Evolutionary conservation across 2,797 vertebrate species (phyloP).

Genomic region (Phataginus tetradactyla): DNA sequence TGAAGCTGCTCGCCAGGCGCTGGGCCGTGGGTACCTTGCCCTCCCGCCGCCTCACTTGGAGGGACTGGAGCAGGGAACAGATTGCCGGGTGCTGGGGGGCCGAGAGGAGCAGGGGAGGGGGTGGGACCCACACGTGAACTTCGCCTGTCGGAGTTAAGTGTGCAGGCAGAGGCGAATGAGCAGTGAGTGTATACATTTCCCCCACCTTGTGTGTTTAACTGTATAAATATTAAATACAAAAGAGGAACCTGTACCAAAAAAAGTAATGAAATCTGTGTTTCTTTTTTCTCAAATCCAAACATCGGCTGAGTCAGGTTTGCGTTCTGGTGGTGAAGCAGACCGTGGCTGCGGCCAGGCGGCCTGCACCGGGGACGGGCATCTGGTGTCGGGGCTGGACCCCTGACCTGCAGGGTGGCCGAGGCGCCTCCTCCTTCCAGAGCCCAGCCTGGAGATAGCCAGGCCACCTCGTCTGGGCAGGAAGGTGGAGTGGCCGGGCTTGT

Average conservation of each 20-base stretch:
- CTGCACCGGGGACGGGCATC: background rate
- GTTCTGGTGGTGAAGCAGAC: background rate
- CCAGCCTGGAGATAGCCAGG: background rate
- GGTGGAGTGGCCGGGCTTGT: background rate
- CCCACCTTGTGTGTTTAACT: constrained; percentile 14
- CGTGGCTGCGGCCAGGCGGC: no score
- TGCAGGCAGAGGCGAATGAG: constrained; percentile 15
- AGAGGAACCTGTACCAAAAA: constrained; percentile 2
- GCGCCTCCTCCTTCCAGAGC: background rate
- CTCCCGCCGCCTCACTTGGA: background rate
- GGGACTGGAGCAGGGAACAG: background rate
- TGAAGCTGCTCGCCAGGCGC: background rate
- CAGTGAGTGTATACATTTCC: constrained; percentile 58
- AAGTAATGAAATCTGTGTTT: background rate
- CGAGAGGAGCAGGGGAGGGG: no score
- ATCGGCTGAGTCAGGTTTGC: background rate
- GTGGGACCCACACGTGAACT: background rate
- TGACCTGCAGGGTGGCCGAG: background rate
- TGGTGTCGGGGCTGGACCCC: no score
- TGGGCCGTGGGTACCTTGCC: background rate
- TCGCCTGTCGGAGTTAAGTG: background rate
- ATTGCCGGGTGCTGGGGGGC: no score
- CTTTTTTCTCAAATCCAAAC: constrained; percentile 37
- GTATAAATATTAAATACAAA: constrained; percentile 27
- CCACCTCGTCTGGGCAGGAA: background rate